These are phyloP conservation scores for Cotesia typhae DNA, from an alignment of 1,140 invertebrate genomes.

Conservation along the genomic window DNA sequence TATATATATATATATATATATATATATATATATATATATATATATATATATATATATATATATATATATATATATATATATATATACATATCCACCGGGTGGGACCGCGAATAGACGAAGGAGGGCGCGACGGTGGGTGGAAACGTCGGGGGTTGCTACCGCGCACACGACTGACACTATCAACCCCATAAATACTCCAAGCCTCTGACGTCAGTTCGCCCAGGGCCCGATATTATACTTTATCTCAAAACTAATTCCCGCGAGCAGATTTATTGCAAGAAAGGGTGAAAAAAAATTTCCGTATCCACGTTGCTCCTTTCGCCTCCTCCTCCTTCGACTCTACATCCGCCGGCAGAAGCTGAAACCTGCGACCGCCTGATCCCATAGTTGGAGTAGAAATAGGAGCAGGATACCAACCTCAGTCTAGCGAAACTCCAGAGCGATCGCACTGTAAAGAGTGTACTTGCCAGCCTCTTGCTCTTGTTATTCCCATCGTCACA, in stretches of 20 bases:
- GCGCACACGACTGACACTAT: constrained; percentile 58
- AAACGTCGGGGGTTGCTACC: constrained; percentile 29
- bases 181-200: constrained; percentile 57
- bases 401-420: too few relatives aligned
- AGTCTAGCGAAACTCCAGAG: too few relatives aligned
- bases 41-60: too few relatives aligned
- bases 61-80: too few relatives aligned
- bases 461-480: too few relatives aligned
- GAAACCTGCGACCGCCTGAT: neutral
- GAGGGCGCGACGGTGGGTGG: neutral
- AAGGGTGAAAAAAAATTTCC: constrained; percentile 53
- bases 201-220: constrained; percentile 58
- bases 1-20: too few relatives aligned
- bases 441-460: too few relatives aligned
- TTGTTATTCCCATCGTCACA: too few relatives aligned
- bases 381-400: neutral
- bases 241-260: constrained; percentile 61
- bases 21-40: too few relatives aligned
- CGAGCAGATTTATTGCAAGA: constrained; percentile 61
- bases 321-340: constrained; percentile 23
- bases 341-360: neutral
- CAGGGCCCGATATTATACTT: constrained; percentile 61
- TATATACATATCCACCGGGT: too few relatives aligned
- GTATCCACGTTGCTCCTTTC: constrained; percentile 26
- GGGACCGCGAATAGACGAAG: constrained; percentile 1